Conservation (phyloP, 2,113 vertebrate genomes). For the Tyto alba region DNA sequence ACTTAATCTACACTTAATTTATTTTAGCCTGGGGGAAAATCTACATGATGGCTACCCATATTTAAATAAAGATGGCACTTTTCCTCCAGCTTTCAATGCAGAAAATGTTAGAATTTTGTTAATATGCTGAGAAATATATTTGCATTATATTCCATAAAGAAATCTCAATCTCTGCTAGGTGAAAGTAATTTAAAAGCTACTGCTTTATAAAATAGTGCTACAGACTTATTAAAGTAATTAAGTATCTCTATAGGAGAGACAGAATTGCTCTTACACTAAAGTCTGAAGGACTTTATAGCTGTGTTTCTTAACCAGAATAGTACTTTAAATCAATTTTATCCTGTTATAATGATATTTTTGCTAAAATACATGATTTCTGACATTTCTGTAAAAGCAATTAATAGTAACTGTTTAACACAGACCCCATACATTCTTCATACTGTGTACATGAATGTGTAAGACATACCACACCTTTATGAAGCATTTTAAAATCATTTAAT, state of each 20-base stretch:
- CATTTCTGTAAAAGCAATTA: slow-evolving; percentile 23
- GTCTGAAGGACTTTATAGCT: slow-evolving; percentile 18
- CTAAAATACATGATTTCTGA: neutral
- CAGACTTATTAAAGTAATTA: slow-evolving; percentile 54
- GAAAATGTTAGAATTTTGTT: slow-evolving; percentile 4
- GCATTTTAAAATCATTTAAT: neutral
- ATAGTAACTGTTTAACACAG: neutral
- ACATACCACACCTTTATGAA: slow-evolving; percentile 5
- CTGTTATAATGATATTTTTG: neutral
- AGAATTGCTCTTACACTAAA: neutral
- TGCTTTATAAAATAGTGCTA: slow-evolving; percentile 44
- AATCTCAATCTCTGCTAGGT: slow-evolving; percentile 2
- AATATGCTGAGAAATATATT: slow-evolving; percentile 43
- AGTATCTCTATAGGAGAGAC: neutral
- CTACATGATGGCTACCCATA: neutral
- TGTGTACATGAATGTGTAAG: neutral
- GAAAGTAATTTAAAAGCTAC: slow-evolving; percentile 44
- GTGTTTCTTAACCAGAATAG: neutral
- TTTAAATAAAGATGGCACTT: neutral
- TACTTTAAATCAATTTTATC: slow-evolving; percentile 53
- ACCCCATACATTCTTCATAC: neutral
- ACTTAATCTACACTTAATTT: neutral
- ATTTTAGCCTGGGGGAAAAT: neutral
- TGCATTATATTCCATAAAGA: slow-evolving; percentile 21
- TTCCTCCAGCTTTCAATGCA: neutral